Base-by-base conservation (phyloP, 2,113 vertebrate genomes). In the Lepus americanus region DNA sequence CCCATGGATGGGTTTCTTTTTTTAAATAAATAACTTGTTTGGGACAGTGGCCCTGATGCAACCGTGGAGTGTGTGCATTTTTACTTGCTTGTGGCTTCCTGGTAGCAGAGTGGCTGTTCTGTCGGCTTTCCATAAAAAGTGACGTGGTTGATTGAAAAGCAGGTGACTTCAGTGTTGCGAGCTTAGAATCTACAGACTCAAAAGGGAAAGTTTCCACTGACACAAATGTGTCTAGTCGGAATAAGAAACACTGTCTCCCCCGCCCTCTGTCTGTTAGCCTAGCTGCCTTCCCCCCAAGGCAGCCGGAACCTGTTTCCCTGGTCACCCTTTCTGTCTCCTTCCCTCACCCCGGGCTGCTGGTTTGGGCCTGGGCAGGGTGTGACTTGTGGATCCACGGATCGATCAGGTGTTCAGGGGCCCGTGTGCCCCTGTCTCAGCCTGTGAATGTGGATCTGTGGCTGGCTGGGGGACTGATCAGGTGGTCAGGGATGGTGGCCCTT, bases 91-190 rank as follows among this genome's bases (percentile, higher is more conserved):
- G 33, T 14, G 61, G 59, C 19, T 23, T 51, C 51, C 76, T 1
- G 14, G 67, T 61, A 59, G 22, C 87, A 6, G 20, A 61, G 49
- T 6, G 63, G 20, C 64, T 9, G n/a, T 23, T 76, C 3, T 0
- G 1, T 14, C 0, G 8, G 31, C 64, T 44, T 44, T 86, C 59
- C 63, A 51, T 19, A 31, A 61, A 14, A 23, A 10, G 13, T 25
- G 5, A 44, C 0, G 0, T 7, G 31, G 79, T 79, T 49, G 27
- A 0, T 25, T 53, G 31, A 5, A 0, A 20, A 4, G 0, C 12
- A 4, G 5, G 23, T 11, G n/a, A 19, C 25, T 5, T 49, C 64
- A 20, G 53, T 72, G 6, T 69, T 44, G 27, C 3, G 25, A 9
- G 70, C 33, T 85, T 33, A 53, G 22, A 64, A 23, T 4, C 36